A percentile compares a stretch with the other conserved stretches of the same genome.
phyloP scores from a whole-genome alignment of 1,140 invertebrate genomes.

The Tetragnatha versicolor region DNA sequence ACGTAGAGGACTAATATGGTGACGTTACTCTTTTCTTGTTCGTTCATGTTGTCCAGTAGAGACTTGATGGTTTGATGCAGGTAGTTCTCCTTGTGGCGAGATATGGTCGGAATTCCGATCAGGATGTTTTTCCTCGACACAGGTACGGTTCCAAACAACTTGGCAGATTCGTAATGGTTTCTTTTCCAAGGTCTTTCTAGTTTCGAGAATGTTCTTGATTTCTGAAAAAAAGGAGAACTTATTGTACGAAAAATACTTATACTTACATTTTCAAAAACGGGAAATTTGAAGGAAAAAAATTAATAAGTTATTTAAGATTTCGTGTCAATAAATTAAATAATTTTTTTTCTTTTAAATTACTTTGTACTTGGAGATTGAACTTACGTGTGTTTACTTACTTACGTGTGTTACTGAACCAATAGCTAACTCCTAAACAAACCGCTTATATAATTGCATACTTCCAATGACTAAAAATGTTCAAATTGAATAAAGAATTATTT shows the following conservation, averaged over 20 bases:
- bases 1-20: slow-evolving; percentile 88
- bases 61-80: slow-evolving; percentile 30
- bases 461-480: too few species aligned
- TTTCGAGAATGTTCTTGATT: neutral
- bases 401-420: too few species aligned
- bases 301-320: too few species aligned
- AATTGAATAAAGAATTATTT: too few species aligned
- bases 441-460: too few species aligned
- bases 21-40: slow-evolving; percentile 3
- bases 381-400: too few species aligned
- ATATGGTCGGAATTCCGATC: slow-evolving; percentile 35
- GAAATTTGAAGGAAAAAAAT: too few species aligned
- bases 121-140: neutral
- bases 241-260: neutral
- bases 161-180: neutral
- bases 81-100: slow-evolving; percentile 34
- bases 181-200: neutral
- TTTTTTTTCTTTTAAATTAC: too few species aligned
- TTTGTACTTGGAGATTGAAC: too few species aligned
- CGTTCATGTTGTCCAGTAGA: neutral
- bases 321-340: too few species aligned
- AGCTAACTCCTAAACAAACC: too few species aligned
- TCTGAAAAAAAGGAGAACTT: neutral
- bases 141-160: neutral
- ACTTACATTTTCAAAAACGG: neutral